phyloP scores from a whole-genome alignment of 2,797 vertebrate species.

The Hypotaenidia philippensis region DNA sequence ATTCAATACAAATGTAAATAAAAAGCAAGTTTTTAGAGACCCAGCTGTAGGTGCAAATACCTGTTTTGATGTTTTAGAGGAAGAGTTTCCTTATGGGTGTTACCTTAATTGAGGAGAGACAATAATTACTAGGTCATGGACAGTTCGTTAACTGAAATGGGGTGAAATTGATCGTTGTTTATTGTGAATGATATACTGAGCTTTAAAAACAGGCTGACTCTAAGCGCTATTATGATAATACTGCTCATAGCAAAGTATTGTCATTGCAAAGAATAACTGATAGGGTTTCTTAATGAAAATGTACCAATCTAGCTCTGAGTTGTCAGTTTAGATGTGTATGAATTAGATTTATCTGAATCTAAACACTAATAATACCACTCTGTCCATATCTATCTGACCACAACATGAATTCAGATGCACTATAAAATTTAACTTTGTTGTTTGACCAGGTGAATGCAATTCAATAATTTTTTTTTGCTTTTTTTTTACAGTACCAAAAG shows the following conservation, averaged over 20 bases:
- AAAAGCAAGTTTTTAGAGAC: background rate
- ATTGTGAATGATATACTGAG: background rate
- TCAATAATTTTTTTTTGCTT: background rate
- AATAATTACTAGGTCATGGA: background rate
- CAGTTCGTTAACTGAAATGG: background rate
- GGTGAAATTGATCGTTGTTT: background rate
- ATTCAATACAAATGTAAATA: background rate
- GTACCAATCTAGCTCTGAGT: background rate
- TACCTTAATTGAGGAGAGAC: background rate
- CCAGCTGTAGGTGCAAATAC: background rate
- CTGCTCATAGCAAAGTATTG: background rate
- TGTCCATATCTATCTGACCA: background rate
- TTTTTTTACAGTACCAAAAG: background rate
- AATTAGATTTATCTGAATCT: background rate
- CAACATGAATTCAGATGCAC: background rate
- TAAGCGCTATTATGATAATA: background rate
- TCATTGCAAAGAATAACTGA: background rate
- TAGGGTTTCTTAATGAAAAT: background rate
- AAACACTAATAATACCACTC: background rate
- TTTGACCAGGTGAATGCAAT: background rate
- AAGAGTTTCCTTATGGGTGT: background rate
- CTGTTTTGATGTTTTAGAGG: background rate
- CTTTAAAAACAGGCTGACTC: background rate
- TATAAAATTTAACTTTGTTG: background rate
- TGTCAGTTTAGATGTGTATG: background rate